Conservation (phyloP, 2,797 vertebrate species). For the Chelonia mydas region DNA sequence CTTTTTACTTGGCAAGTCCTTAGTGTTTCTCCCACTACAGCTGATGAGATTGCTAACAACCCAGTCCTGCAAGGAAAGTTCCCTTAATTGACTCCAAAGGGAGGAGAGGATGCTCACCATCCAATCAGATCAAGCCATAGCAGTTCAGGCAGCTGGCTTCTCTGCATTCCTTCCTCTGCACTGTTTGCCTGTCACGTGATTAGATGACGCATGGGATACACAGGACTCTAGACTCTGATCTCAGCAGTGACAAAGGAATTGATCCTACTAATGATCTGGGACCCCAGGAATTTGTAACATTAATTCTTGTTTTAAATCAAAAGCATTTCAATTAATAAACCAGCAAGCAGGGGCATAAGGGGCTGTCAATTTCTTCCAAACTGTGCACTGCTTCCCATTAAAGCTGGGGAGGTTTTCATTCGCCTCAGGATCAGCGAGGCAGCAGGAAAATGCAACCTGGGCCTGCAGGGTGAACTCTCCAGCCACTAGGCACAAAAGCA, state of each 20-base stretch:
- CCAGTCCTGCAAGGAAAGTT: constrained; percentile 15
- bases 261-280: constrained; percentile 67
- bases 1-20: neutral
- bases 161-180: constrained; percentile 32
- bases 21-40: neutral
- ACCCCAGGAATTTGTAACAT: constrained; percentile 46
- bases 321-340: constrained; percentile 71
- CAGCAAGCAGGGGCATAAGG: constrained; percentile 53
- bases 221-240: constrained; percentile 64
- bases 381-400: constrained; percentile 49
- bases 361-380: constrained; percentile 64
- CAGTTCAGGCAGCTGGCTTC: constrained; percentile 21
- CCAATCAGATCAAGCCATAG: constrained; percentile 6
- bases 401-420: constrained; percentile 55
- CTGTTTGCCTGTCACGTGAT: constrained; percentile 51
- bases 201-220: constrained; percentile 44
- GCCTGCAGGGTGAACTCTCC: constrained; percentile 35
- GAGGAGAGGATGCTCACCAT: neutral
- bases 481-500: constrained; percentile 46
- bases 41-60: constrained; percentile 19
- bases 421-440: constrained; percentile 43
- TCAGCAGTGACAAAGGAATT: constrained; percentile 66
- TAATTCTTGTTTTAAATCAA: constrained; percentile 59
- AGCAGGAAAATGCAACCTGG: constrained; percentile 47
- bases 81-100: neutral